Base-by-base conservation (phyloP, 1,140 invertebrate species). In the Drosophila willistoni region DNA sequence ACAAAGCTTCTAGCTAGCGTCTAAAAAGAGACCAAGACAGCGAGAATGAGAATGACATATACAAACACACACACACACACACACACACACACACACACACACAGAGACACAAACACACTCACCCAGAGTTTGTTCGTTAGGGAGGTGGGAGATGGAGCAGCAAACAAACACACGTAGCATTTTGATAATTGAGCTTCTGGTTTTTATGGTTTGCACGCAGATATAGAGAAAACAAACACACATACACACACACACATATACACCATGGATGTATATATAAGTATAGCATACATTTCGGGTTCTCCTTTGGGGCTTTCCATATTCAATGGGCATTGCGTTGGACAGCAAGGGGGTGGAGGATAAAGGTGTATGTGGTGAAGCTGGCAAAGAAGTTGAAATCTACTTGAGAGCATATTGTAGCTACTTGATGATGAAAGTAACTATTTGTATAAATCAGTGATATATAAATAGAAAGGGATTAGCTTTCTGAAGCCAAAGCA, bases 111-210 rank as follows among this genome's bases (percentile, higher is more conserved):
- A 67, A 17, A 55, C 39, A 44, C 3, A 60, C 29, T 29, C 6
- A 56, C 42, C 44, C 22, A 39, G 17, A 51, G 17, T 1, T 51
- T 51, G 44, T 51, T 51, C 44, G 44, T 10, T 22, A 9, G 19
- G 17, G 19, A 51, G 44, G 44, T 51, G 17, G n/a, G 17, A 22
- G 44, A 12, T 19, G 17, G 3, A 51, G 17, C 44, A 47, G 44
- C 44, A 22, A 78, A 74, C 79, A 80, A 85, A 79, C 74, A 79
- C 82, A 86, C 83, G 83, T 71, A 79, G 83, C 79, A 87, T 86
- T 86, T 87, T 82, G 83, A 86, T 86, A 86, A 86, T 86, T 86
- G 83, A 79, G 82, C 82, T 86, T 87, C 83, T 86, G 83, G 82
- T 87, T 87, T 86, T 87, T 87, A 86, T 86, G 68, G 83, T 77